Evolutionary conservation across 2,797 vertebrate species (phyloP).

Genomic region (Bradypus variegatus): DNA sequence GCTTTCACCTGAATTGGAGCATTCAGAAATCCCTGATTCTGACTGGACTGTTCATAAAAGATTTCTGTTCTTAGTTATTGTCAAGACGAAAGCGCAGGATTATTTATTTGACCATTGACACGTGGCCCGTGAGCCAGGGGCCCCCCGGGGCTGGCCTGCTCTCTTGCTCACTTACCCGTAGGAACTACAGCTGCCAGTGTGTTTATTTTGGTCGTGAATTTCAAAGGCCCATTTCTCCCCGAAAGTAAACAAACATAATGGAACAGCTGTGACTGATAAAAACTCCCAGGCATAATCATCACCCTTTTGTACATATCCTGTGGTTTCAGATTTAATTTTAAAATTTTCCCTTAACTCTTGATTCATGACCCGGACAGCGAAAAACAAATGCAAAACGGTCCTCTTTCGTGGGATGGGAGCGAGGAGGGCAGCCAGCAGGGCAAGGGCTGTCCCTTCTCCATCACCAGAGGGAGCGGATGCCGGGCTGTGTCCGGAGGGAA

Average conservation of each 20-base stretch:
- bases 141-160: conserved; percentile 4
- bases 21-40: background rate
- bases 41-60: background rate
- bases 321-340: conserved; percentile 59
- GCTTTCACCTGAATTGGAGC: background rate
- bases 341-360: conserved; percentile 59
- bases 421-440: background rate
- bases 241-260: conserved; percentile 61
- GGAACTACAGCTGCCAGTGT: conserved; percentile 58
- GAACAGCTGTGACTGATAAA: conserved; percentile 69
- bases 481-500: fast-evolving
- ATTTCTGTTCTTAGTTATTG: background rate
- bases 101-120: conserved; percentile 25
- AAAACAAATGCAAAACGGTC: background rate
- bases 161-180: conserved; percentile 35
- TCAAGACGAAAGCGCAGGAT: too few species aligned
- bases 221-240: conserved; percentile 67
- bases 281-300: conserved; percentile 60
- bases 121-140: conserved; percentile 23
- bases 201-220: conserved; percentile 68
- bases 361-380: conserved; percentile 27
- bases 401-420: background rate
- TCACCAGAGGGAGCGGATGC: fast-evolving
- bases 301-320: conserved; percentile 59
- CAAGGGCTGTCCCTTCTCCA: background rate